Conservation (phyloP, 2,888 invertebrate genomes). For the Spodoptera exigua region DNA sequence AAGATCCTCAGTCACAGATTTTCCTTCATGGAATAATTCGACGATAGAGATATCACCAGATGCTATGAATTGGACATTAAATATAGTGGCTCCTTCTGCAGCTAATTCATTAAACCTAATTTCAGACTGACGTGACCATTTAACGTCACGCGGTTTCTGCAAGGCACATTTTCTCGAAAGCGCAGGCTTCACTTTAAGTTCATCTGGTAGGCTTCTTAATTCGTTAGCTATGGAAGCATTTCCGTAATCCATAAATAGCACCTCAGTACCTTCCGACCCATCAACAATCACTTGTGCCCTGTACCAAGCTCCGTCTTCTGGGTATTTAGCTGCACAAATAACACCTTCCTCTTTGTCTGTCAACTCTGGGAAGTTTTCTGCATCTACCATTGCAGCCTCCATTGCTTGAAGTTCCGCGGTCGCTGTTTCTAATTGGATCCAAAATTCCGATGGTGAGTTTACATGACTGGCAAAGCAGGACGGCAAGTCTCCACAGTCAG, state of each 20-base stretch:
- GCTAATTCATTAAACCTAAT: constrained; percentile 91
- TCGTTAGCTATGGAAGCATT: constrained; percentile 90
- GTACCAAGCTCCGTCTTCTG: constrained; percentile 91
- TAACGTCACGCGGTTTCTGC: constrained; percentile 88
- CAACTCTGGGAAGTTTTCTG: constrained; percentile 87
- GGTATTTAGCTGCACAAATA: constrained; percentile 91
- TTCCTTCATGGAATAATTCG: constrained; percentile 90
- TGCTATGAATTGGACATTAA: constrained; percentile 91
- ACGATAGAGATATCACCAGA: constrained; percentile 91
- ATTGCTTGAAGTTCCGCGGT: constrained; percentile 89
- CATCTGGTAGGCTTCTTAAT: constrained; percentile 89
- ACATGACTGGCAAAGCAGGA: constrained; percentile 93
- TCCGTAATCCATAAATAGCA: constrained; percentile 92
- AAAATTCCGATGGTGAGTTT: constrained; percentile 93
- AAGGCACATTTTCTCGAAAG: constrained; percentile 91
- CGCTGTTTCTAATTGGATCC: constrained; percentile 93
- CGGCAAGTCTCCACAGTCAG: constrained; percentile 85
- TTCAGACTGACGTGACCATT: constrained; percentile 91
- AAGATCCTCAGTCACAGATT: constrained; percentile 90
- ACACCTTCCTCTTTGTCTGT: constrained; percentile 83
- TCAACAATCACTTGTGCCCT: constrained; percentile 90
- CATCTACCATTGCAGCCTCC: constrained; percentile 88
- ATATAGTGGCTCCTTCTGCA: constrained; percentile 92
- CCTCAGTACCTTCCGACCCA: constrained; percentile 89
- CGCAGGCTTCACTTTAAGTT: constrained; percentile 89